Evolutionary conservation across 2,888 invertebrate species (phyloP).

Genomic region (Nezara viridula): DNA sequence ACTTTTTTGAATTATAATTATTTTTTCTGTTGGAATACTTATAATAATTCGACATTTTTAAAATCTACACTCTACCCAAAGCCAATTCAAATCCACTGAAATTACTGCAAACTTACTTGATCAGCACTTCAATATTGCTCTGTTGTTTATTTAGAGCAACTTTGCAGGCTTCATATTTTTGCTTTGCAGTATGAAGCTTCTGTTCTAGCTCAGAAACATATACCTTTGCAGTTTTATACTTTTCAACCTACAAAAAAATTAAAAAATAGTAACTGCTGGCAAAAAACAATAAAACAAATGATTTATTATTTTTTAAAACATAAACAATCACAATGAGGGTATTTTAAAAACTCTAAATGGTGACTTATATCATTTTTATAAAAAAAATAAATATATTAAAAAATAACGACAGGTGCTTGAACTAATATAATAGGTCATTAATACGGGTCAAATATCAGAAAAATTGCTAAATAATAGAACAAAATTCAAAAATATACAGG

Average conservation of each 20-base stretch:
- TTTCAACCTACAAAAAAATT: conserved; percentile 52
- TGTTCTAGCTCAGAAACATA: conserved; percentile 52
- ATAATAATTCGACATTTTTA: neutral
- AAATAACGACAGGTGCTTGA: too few species aligned
- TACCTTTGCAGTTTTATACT: conserved; percentile 52
- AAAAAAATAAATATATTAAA: too few species aligned
- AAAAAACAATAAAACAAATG: too few species aligned
- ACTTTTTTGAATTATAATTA: neutral
- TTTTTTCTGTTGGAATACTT: neutral
- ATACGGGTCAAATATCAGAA: too few species aligned
- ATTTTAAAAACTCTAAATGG: too few species aligned
- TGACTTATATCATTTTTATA: too few species aligned
- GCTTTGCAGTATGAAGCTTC: conserved; percentile 47
- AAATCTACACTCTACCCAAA: neutral
- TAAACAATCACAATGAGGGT: too few species aligned
- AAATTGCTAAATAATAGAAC: too few species aligned
- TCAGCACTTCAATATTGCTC: conserved; percentile 10
- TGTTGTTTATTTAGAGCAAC: conserved; percentile 20
- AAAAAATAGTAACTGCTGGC: neutral
- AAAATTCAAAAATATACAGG: too few species aligned
- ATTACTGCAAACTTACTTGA: conserved; percentile 42
- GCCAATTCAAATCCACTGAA: neutral
- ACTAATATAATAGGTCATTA: too few species aligned
- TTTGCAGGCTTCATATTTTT: conserved; percentile 55
- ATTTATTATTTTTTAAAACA: too few species aligned